Percentiles rank a stretch among this genome's conserved stretches.
phyloP scores from a whole-genome alignment of 2,113 vertebrate genomes.

The Rhynchomys soricoides region DNA sequence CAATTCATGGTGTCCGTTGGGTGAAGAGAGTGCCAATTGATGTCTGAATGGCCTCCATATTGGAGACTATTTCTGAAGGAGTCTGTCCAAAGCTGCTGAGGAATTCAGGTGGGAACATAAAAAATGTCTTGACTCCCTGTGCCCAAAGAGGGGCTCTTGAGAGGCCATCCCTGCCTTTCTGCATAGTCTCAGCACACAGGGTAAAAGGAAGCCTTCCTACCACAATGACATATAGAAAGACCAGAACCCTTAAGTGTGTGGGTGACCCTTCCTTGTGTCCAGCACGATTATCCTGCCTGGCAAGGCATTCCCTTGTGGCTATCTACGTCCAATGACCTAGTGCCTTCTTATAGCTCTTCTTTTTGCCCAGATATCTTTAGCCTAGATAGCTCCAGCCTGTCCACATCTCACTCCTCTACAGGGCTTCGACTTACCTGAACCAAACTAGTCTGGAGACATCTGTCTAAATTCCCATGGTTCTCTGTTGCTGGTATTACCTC shows the following conservation, averaged over 20 bases:
- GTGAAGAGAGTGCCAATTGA: neutral
- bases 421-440: neutral
- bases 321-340: neutral
- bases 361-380: neutral
- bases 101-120: neutral
- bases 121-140: neutral
- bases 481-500: neutral
- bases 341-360: neutral
- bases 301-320: neutral
- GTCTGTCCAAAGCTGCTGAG: neutral
- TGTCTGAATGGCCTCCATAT: neutral
- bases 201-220: neutral
- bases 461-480: neutral
- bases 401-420: neutral
- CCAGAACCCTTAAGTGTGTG: neutral
- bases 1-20: neutral
- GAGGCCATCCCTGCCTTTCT: neutral
- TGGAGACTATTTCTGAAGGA: neutral
- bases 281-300: no score
- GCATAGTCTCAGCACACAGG: neutral
- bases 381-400: neutral
- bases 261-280: neutral
- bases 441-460: neutral
- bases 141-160: neutral
- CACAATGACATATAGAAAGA: neutral